Conservation (phyloP, 2,888 invertebrate genomes). For the Chorisops tibialis region DNA sequence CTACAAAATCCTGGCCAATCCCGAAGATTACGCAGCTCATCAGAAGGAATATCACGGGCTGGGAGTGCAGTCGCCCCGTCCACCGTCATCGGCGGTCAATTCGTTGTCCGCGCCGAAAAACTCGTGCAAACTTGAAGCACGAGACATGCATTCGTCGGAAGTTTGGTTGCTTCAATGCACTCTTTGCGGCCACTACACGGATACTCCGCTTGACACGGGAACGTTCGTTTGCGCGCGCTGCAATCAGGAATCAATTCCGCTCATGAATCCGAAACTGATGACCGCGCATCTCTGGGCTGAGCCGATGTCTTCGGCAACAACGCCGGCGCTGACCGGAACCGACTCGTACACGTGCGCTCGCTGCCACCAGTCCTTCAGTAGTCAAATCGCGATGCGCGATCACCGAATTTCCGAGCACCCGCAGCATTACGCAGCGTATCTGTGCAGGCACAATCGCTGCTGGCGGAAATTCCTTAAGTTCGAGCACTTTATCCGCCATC, state of each 20-base stretch:
- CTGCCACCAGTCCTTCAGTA: background rate
- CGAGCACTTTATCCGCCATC: slow-evolving; percentile 1
- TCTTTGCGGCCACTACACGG: background rate
- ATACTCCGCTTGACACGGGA: background rate
- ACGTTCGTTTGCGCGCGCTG: background rate
- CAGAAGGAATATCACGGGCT: too few relatives aligned
- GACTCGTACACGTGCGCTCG: background rate
- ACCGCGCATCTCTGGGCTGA: too few relatives aligned
- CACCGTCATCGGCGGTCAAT: too few relatives aligned
- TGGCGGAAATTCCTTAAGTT: background rate
- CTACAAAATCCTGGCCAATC: too few relatives aligned
- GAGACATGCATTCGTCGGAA: background rate
- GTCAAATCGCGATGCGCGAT: background rate
- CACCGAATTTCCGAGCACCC: slow-evolving; percentile 13
- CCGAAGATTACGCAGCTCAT: too few relatives aligned
- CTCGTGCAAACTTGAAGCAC: background rate
- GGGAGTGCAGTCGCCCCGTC: too few relatives aligned
- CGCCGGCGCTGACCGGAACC: too few relatives aligned
- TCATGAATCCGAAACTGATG: background rate
- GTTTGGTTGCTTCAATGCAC: background rate
- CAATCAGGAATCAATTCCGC: background rate
- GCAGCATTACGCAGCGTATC: background rate
- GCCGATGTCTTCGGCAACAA: too few relatives aligned
- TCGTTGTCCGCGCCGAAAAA: background rate
- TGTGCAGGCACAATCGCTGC: slow-evolving; percentile 10